Evolutionary conservation across 2,888 invertebrate species (phyloP), one percentile per base, ranked within the genome.

Genomic region (Andrena praecox): DNA sequence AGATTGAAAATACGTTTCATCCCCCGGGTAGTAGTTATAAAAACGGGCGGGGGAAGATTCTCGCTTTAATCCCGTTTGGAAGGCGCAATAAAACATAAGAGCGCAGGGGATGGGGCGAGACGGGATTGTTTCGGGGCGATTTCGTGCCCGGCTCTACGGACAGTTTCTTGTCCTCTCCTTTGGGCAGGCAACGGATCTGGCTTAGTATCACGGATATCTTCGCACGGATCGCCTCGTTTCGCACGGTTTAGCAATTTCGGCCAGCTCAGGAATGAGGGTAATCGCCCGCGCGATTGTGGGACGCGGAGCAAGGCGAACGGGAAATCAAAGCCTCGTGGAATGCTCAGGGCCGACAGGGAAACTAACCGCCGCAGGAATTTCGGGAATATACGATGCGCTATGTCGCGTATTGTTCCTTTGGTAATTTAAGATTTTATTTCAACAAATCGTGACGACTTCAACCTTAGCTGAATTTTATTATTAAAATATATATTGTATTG

Each of bases 121-220:
- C 33, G 33, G 64, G 60, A 68, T 76, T 80, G 80, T 76, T 76
- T 76, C 68, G 48, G 20, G 52, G 67, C 56, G 68, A 76, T 80
- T 69, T 42, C 52, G 33, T 59, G 48, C 52, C 64, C 52, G 2
- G 59, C 33, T 76, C 42, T 12, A 42, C 29, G 69, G 50, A 29
- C 67, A 68, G 62, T 80, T 77, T 76, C 75, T 68, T 72, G 54
- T 67, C 62, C 29, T 24, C 35, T 31, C 69, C 35, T 67, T 35
- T 20, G 12, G 73, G 3, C 29, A 29, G n/a, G 6, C 31, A 48
- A 42, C 68, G 56, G 67, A 50, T 33, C 35, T 35, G n/a, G 33
- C 31, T 70, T 52, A 50, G 20, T 54, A 72, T 42, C 31, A 16
- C 33, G 4, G 52, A n/a, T 72, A 78, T 69, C 69, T 50, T 27